Conservation (phyloP, 2,888 invertebrate genomes). For the Brenthis hecate region DNA sequence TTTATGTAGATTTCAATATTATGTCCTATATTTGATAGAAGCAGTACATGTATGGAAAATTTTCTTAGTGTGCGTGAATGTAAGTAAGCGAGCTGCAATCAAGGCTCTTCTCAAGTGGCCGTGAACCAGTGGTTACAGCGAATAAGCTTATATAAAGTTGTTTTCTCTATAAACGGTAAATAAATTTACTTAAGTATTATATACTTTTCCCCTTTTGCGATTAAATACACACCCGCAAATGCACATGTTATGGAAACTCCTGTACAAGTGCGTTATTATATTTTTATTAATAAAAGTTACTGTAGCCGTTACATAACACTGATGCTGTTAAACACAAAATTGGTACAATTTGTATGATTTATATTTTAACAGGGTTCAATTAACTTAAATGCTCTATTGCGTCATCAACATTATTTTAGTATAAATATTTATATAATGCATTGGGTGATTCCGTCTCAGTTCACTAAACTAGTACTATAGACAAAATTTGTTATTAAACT, state of each 20-base stretch:
- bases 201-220: slow-evolving; percentile 20
- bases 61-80: slow-evolving; percentile 40
- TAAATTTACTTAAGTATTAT: slow-evolving; percentile 24
- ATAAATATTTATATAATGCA: slow-evolving; percentile 1
- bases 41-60: slow-evolving; percentile 7
- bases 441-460: not conserved
- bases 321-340: slow-evolving; percentile 25
- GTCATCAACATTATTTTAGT: slow-evolving; percentile 5
- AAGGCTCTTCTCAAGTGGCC: slow-evolving; percentile 64
- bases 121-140: slow-evolving; percentile 63
- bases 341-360: slow-evolving; percentile 28
- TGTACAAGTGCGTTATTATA: slow-evolving; percentile 14
- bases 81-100: slow-evolving; percentile 60
- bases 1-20: slow-evolving; percentile 35
- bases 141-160: slow-evolving; percentile 46
- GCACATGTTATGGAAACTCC: slow-evolving; percentile 1
- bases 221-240: slow-evolving; percentile 13
- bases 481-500: too few relatives aligned
- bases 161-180: slow-evolving; percentile 23
- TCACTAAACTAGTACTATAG: not conserved
- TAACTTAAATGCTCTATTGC: slow-evolving; percentile 18
- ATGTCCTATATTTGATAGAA: slow-evolving; percentile 16
- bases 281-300: slow-evolving; percentile 21
- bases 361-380: slow-evolving; percentile 27
- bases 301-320: slow-evolving; percentile 23